Evolutionary conservation across 2,113 vertebrate genomes (phyloP), one percentile per base, ranked within the genome.

Genomic region (Lonchura striata): DNA sequence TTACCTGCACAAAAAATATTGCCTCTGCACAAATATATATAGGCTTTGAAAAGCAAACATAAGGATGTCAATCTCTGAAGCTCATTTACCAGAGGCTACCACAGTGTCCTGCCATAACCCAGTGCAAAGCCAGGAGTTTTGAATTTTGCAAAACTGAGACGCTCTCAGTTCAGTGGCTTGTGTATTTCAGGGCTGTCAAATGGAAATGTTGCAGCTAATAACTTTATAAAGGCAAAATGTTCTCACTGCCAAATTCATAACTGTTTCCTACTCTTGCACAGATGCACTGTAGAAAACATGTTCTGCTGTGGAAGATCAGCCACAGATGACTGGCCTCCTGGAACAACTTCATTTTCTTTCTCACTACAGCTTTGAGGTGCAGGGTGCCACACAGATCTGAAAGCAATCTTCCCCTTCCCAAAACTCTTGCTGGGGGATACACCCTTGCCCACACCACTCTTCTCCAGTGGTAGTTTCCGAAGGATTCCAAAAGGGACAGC

Each of bases 381-480:
- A 68, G 39, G 23, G 56, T 77, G 69, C 25, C 2, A 2, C 19
- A 12, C 2, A 25, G 52, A 82, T 39, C 3, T 17, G 37, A 70
- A 16, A 71, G 23, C 33, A 75, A 52, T 28, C 46, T 65, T 66
- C 61, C 8, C 11, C 35, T n/a, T 57, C 56, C 56, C 9, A 57
- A 57, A 57, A 31, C 11, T 12, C 31, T 49, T 13, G 22, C 74
- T 53, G 11, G 22, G 9, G 31, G 31, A 65, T 42, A 21, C 21
- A 12, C 41, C 21, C 41, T 80, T 6, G 0, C 24, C 37, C 0
- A 1, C 13, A 25, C 7, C 0, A 0, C 33, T 60, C 33, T n/a
- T 42, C 33, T 69, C 15, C 1, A 0, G 17, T 4, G 52, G 47
- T 4, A 17, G 15, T 33, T 76, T 66, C 47, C 3, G 2, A 53